Evolutionary conservation across 1,140 invertebrate species (phyloP).

Genomic region (Steinernema feltiae): DNA sequence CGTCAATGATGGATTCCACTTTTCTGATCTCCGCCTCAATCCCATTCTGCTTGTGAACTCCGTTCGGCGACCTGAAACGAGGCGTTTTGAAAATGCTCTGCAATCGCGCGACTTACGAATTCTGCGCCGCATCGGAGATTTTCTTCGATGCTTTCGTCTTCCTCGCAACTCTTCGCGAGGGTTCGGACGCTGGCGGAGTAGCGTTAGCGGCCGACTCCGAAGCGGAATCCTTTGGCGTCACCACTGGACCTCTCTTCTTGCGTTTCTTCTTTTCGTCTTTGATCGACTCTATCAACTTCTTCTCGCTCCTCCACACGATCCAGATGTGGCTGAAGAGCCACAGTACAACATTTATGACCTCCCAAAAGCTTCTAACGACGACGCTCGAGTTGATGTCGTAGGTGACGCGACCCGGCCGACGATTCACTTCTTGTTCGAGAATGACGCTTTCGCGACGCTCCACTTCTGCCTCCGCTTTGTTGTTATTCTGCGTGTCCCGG

Average conservation of each 20-base stretch:
- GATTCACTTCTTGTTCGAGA: background rate
- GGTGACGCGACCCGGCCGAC: conserved; percentile 9
- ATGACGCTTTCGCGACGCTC: background rate
- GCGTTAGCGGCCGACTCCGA: background rate
- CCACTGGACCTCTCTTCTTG: background rate
- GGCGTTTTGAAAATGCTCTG: background rate
- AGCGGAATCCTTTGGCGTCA: background rate
- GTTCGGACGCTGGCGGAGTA: background rate
- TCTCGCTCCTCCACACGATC: background rate
- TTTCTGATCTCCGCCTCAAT: background rate
- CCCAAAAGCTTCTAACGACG: background rate
- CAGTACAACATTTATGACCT: conserved; percentile 14
- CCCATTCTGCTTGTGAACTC: conserved; percentile 3
- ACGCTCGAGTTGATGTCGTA: conserved; percentile 5
- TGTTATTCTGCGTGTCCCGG: background rate
- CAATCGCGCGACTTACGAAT: background rate
- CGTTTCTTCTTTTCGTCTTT: background rate
- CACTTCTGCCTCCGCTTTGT: background rate
- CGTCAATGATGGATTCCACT: background rate
- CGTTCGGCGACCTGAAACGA: background rate
- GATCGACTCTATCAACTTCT: background rate
- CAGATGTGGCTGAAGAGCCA: conserved; percentile 11
- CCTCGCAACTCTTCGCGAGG: background rate
- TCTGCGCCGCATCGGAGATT: background rate
- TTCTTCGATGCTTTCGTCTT: background rate